Conservation (phyloP, 2,888 invertebrate genomes). For the Drosophila prolongata region DNA sequence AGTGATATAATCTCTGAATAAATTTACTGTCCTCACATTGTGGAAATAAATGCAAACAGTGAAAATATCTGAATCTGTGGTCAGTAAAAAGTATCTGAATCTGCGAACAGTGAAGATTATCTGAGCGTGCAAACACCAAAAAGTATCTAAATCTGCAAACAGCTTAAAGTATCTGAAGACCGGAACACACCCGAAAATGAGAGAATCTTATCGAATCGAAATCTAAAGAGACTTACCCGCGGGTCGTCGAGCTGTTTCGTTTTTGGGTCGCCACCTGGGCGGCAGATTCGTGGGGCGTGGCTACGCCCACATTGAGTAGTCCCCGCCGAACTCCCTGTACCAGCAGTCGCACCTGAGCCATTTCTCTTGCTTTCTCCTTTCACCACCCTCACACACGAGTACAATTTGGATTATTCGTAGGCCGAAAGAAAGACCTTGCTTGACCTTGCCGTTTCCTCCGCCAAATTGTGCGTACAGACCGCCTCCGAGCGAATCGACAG, state of each 20-base stretch:
- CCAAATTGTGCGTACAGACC: slow-evolving; percentile 27
- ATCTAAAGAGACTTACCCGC: slow-evolving; percentile 13
- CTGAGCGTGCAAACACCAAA: no score
- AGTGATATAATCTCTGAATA: no score
- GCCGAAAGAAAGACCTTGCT: slow-evolving; percentile 72
- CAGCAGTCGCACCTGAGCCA: slow-evolving; percentile 51
- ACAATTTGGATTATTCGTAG: slow-evolving; percentile 12
- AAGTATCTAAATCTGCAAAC: background rate
- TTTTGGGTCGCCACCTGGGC: slow-evolving; percentile 22
- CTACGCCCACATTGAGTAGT: slow-evolving; percentile 14
- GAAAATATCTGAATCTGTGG: no score
- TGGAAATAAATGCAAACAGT: no score
- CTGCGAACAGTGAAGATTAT: background rate
- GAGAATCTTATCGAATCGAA: slow-evolving; percentile 27
- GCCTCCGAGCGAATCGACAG: slow-evolving; percentile 32
- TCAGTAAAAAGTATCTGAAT: no score
- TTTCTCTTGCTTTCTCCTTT: slow-evolving; percentile 49
- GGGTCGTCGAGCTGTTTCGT: slow-evolving; percentile 13
- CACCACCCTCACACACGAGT: slow-evolving; percentile 16
- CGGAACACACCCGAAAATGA: background rate
- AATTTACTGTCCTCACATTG: no score
- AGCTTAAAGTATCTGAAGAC: background rate
- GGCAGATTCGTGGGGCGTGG: background rate
- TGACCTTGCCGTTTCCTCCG: slow-evolving; percentile 70
- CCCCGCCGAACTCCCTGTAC: slow-evolving; percentile 13